Conservation (phyloP, 2,888 invertebrate species). For the Diplolepis rosae region DNA sequence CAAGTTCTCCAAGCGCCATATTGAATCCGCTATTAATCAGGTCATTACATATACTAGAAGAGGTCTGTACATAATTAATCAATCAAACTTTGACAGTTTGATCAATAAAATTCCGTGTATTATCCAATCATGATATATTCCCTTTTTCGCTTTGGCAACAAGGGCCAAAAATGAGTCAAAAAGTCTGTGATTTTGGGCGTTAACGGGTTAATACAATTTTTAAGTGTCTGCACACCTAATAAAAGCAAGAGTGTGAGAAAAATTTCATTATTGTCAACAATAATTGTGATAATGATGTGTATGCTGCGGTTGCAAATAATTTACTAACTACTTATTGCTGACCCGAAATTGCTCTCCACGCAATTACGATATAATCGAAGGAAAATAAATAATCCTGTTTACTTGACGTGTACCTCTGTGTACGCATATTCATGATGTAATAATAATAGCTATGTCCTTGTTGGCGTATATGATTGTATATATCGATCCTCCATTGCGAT, state of each 20-base stretch:
- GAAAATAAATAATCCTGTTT: constrained; percentile 18
- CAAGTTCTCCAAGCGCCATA: too few relatives aligned
- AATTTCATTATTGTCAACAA: constrained; percentile 2
- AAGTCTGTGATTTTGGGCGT: too few relatives aligned
- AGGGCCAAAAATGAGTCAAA: too few relatives aligned
- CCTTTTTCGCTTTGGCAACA: too few relatives aligned
- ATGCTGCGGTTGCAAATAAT: background rate
- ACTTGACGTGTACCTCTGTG: background rate
- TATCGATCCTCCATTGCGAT: constrained; percentile 27
- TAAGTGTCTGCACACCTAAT: background rate
- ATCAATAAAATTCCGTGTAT: too few relatives aligned
- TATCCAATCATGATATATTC: too few relatives aligned
- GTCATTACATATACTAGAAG: too few relatives aligned
- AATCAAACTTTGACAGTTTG: too few relatives aligned
- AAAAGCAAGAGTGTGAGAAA: background rate
- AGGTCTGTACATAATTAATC: too few relatives aligned
- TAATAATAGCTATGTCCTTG: constrained; percentile 24
- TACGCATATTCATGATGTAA: constrained; percentile 17
- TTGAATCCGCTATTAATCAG: too few relatives aligned
- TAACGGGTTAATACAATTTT: background rate
- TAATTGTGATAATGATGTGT: constrained; percentile 10
- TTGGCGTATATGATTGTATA: constrained; percentile 8
- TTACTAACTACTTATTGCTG: background rate
- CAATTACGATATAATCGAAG: constrained; percentile 16
- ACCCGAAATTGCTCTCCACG: constrained; percentile 7